Base-by-base conservation (phyloP, 2,797 vertebrate genomes). In the Tamandua tetradactyla region DNA sequence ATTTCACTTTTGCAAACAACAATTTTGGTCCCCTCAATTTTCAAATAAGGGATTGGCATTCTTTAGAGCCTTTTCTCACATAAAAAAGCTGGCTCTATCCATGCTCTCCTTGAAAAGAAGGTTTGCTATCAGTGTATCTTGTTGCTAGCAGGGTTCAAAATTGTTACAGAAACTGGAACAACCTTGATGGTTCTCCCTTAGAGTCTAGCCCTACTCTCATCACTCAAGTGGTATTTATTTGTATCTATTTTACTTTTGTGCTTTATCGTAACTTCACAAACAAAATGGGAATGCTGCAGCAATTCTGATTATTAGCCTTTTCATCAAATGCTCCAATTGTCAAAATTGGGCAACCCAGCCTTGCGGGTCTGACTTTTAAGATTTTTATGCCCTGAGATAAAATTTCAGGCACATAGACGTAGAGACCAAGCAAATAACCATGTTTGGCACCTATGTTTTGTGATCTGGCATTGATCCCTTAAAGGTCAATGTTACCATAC, bases 1-100 rank as follows among this genome's bases (percentile, higher is more conserved):
- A 76, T 86, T 93, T 91, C 37, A 74, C 57, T 61, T 84, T 80
- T 35, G n/a, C 69, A 96, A 72, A 72, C 35, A 91, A 61, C 11
- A 64, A 9, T 71, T 69, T 44, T 49, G 7, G 11, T 83, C 7
- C 92, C 40, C 81, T 91, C 3, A 1, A 35, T 4, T 25, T 75
- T 94, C 30, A 83, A 37, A 89, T 42, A 87, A 89, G 92, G 35
- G 47, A 64, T 79, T 62, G 66, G 35, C 2, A 44, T 68, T 62
- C 91, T 75, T 42, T 44, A 89, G 27, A 90, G 7, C 5, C 2
- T 68, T 25, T 86, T 94, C 66, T 30, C 47, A 35, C 10, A 72
- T 47, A 79, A 66, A 87, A 68, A 75, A 49, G n/a, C 62, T 82
- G 42, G 20, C 5, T 35, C 25, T 62, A 49, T 14, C 17, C 4